Evolutionary conservation across 2,113 vertebrate species (phyloP), one percentile per base, ranked within the genome.

Genomic region (Cochlearius cochlearius): DNA sequence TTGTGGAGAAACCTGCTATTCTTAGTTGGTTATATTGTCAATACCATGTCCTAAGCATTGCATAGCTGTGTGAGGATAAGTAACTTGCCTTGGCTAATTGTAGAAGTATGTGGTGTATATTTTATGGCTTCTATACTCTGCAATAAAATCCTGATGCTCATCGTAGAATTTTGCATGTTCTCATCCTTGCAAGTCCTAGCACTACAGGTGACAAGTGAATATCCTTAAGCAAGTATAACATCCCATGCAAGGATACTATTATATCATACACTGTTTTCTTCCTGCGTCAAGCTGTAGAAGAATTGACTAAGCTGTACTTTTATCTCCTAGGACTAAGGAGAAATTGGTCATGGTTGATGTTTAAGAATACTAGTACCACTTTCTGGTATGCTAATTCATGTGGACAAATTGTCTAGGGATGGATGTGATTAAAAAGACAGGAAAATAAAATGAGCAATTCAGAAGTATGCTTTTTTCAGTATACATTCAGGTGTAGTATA

Each of bases 211-310:
- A 39, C 26, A 67, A 58, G 15, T 49, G 30, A 47, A 26, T 90
- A 45, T 43, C 39, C 39, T 64, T 63, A 60, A 72, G 29, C 50
- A n/a, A 15, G 16, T 36, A 11, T 12, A 50, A 9, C 8, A 34
- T 80, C n/a, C 15, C n/a, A 4, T 45, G 5, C 8, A 71, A 0
- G 58, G 64, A 9, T 62, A 7, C 18, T 47, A 0, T 43, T 52
- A 5, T 23, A 41, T 73, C 43, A 10, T 9, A 15, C 5, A 2
- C 22, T 52, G 20, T 29, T 81, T 49, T 87, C 15, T 86, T 85
- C 55, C 32, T 4, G 2, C 47, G 15, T 62, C 22, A 45, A 36
- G 8, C 52, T 77, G 0, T 3, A 50, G 59, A 73, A 83, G 58
- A 79, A 13, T 32, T 52, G 11, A 64, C 36, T 78, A 50, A 90